These are phyloP conservation scores for Trematomus bernacchii DNA, from an alignment of 2,797 vertebrate genomes.

Conservation along the genomic window DNA sequence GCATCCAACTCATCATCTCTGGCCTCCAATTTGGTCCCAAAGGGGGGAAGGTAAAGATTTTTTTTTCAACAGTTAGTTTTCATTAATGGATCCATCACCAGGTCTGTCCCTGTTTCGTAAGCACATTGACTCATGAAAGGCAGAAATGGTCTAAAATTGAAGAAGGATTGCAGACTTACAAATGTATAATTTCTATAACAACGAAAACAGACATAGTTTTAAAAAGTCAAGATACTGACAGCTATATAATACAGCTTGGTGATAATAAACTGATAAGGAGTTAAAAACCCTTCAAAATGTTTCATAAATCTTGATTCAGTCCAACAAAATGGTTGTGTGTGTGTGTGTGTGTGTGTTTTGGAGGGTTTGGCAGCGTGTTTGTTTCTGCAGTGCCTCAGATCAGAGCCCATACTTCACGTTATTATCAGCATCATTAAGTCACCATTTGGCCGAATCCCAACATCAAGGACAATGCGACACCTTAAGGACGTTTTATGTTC, in stretches of 20 bases:
- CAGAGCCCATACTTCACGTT: constrained; percentile 21
- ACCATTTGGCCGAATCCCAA: constrained; percentile 43
- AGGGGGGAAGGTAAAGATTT: constrained; percentile 16
- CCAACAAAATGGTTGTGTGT: background rate
- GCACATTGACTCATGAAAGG: background rate
- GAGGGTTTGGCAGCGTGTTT: background rate
- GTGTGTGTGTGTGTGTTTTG: background rate
- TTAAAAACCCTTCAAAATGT: background rate
- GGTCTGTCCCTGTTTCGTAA: background rate
- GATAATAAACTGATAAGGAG: constrained; percentile 8
- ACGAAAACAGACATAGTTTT: background rate
- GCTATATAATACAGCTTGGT: constrained; percentile 12
- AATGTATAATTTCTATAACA: background rate
- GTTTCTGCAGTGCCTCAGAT: constrained; percentile 21
- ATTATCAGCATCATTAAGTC: constrained; percentile 70
- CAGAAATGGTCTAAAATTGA: background rate
- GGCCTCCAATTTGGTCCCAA: constrained; percentile 15
- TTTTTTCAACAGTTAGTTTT: background rate
- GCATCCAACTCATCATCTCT: constrained; percentile 17
- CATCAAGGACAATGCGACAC: constrained; percentile 54
- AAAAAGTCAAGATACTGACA: constrained; percentile 11
- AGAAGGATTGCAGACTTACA: background rate
- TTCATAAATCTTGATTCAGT: background rate
- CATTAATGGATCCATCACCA: constrained; percentile 20
- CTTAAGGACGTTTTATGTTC: constrained; percentile 57